phyloP scores from a whole-genome alignment of 2,113 vertebrate genomes.

The Nibea albiflora region DNA sequence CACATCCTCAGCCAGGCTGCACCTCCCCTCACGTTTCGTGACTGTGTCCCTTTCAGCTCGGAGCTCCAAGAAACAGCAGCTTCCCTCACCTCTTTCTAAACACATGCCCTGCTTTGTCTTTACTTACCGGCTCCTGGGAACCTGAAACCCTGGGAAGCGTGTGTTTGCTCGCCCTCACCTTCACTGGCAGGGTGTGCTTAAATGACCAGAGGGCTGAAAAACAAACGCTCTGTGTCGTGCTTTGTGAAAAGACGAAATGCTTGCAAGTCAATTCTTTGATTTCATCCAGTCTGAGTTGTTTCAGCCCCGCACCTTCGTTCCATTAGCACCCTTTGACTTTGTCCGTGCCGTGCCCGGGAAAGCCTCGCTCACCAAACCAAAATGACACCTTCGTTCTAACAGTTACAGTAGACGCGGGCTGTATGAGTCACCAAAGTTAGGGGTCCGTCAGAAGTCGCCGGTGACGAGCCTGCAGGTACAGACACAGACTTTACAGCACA shows the following conservation, averaged over 20 bases:
- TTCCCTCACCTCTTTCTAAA: background rate
- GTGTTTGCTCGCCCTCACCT: conserved; percentile 50
- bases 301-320: background rate
- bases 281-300: conserved; percentile 4
- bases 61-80: conserved; percentile 16
- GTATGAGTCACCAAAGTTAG: conserved; percentile 46
- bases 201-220: conserved; percentile 20
- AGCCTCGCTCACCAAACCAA: conserved; percentile 27
- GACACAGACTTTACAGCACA: conserved; percentile 29
- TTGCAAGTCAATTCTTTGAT: background rate
- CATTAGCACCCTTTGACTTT: conserved; percentile 19
- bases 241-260: background rate
- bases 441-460: conserved; percentile 40
- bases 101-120: conserved; percentile 7
- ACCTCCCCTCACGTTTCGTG: conserved; percentile 29
- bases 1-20: too few relatives aligned
- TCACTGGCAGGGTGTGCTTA: conserved; percentile 23
- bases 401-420: conserved; percentile 13
- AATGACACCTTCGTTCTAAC: conserved; percentile 28
- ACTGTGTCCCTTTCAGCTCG: background rate
- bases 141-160: conserved; percentile 48
- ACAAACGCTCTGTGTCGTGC: conserved; percentile 22
- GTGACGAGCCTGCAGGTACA: conserved; percentile 55
- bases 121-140: background rate
- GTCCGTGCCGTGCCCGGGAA: conserved; percentile 2